phyloP scores from a whole-genome alignment of 2,888 invertebrate genomes.

The Patella depressa region DNA sequence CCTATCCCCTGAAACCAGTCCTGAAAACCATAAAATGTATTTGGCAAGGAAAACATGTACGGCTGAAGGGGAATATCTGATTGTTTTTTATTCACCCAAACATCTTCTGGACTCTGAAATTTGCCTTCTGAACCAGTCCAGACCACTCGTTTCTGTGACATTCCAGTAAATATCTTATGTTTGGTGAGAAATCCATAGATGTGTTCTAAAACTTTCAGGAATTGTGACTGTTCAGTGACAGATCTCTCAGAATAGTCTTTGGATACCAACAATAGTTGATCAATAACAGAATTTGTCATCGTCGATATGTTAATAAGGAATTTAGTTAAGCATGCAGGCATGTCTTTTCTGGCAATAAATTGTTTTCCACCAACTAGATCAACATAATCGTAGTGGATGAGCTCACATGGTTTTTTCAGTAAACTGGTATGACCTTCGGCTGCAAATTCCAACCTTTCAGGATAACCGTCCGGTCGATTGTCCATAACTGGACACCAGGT shows the following conservation, averaged over 20 bases:
- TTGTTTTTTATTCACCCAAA: not conserved
- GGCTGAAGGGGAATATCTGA: not conserved
- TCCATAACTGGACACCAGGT: constrained; percentile 35
- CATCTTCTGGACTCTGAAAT: not conserved
- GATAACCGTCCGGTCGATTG: constrained; percentile 33
- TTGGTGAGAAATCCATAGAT: constrained; percentile 17
- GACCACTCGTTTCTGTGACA: constrained; percentile 1
- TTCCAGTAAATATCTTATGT: not conserved
- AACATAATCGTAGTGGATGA: constrained; percentile 27
- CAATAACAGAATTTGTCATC: not conserved
- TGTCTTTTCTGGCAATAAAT: constrained; percentile 25
- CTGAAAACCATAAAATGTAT: not conserved
- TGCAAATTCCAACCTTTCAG: constrained; percentile 29
- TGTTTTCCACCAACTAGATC: constrained; percentile 39
- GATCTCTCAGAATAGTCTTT: too few relatives aligned
- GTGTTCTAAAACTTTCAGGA: constrained; percentile 1
- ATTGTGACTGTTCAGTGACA: constrained; percentile 12
- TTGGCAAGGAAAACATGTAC: not conserved
- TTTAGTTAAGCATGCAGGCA: constrained; percentile 4
- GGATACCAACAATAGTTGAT: constrained; percentile 20
- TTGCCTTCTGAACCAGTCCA: constrained; percentile 14
- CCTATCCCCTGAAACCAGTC: constrained; percentile 25
- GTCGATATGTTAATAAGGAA: not conserved
- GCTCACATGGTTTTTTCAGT: constrained; percentile 37
- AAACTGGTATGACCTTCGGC: constrained; percentile 2